Percentiles rank a stretch among this genome's conserved stretches.
These are phyloP conservation scores for Sternotherus odoratus DNA, from an alignment of 2,797 vertebrate genomes.

Conservation along the genomic window DNA sequence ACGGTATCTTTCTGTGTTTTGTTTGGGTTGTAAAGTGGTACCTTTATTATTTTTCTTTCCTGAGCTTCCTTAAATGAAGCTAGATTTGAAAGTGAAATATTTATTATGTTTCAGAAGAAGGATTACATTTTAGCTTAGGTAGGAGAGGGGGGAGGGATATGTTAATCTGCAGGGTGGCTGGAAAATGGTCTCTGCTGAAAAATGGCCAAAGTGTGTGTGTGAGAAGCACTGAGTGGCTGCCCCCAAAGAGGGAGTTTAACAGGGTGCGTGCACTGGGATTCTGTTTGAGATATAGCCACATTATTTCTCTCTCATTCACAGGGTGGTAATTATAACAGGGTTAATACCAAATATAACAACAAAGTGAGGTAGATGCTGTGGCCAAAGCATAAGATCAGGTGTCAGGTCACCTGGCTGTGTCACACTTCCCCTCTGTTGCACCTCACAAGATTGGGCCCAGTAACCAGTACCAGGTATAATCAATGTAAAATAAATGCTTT, in stretches of 20 bases:
- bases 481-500: neutral
- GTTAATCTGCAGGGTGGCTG: conserved; percentile 42
- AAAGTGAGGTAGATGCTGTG: neutral
- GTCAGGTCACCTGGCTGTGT: neutral
- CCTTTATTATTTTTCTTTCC: conserved; percentile 83
- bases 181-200: neutral
- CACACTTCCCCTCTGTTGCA: neutral
- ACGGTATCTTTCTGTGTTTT: conserved; percentile 78
- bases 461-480: neutral
- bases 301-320: neutral
- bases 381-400: neutral
- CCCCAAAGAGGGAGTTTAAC: too few species aligned
- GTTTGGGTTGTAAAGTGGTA: conserved; percentile 83
- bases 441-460: neutral
- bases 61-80: conserved; percentile 83
- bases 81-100: conserved; percentile 83
- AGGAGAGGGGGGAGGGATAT: conserved; percentile 3
- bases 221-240: fast-evolving
- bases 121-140: conserved; percentile 45
- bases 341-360: neutral
- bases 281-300: fast-evolving
- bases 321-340: neutral
- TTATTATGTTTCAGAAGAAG: conserved; percentile 77
- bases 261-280: neutral
- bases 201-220: fast-evolving